Evolutionary conservation across 1,140 invertebrate genomes (phyloP).

Genomic region (Trigoniulus corallinus): DNA sequence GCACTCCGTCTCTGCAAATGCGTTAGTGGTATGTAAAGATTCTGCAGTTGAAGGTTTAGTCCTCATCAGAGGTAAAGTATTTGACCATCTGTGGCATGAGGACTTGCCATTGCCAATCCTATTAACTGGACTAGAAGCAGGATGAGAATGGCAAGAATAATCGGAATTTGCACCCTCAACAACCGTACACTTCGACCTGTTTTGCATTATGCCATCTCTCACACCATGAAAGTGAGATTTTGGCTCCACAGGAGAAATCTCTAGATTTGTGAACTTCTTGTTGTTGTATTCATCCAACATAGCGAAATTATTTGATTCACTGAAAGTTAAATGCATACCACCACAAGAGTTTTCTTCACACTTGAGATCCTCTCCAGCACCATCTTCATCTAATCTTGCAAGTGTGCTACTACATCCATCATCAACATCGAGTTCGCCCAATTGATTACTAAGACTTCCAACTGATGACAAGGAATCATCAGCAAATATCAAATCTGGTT

Average conservation of each 20-base stretch:
- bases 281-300: too few relatives aligned
- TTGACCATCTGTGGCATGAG: not conserved
- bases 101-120: not conserved
- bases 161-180: too few relatives aligned
- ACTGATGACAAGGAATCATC: not conserved
- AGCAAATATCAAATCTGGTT: conserved; percentile 26
- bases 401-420: not conserved
- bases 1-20: not conserved
- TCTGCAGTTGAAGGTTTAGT: not conserved
- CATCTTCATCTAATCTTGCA: not conserved
- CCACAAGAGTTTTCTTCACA: not conserved
- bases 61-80: not conserved
- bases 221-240: too few relatives aligned
- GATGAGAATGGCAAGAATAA: too few relatives aligned
- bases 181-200: too few relatives aligned
- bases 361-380: too few relatives aligned
- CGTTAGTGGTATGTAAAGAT: not conserved
- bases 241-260: too few relatives aligned
- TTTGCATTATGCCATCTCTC: too few relatives aligned
- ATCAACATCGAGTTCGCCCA: not conserved
- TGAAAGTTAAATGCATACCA: not conserved
- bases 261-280: too few relatives aligned
- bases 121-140: too few relatives aligned
- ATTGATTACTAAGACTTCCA: not conserved
- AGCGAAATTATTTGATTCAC: too few relatives aligned